Base-by-base conservation (phyloP, 2,888 invertebrate genomes). In the Cybosia mesomella region DNA sequence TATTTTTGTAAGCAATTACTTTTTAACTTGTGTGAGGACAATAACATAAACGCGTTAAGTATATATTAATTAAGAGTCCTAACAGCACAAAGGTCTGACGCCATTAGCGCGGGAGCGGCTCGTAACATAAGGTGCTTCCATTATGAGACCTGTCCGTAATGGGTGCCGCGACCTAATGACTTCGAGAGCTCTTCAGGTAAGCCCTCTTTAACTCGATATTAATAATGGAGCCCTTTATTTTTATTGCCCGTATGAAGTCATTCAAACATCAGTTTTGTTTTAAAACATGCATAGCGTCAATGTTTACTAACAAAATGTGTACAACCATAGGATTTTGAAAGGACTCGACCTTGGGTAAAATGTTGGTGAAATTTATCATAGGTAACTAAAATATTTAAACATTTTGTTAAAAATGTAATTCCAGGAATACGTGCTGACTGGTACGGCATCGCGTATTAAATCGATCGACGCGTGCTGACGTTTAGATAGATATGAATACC, bases 121-220 rank as follows among this genome's bases (percentile, higher is more conserved):
- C 79, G 86, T 86, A 87, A 88, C 88, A 87, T 85, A 87, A 88
- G 87, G 87, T 83, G 85, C 83, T 82, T 85, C 87, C 85, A 91
- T 91, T 90, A 91, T 85, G 85, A 83, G 84, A 76, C 73, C 76
- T 85, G 85, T 84, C 85, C 84, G 83, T 89, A 87, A 89, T 87
- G 85, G 88, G 82, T 79, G 81, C 81, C 84, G 81, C 86, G 83
- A 83, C 85, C 86, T 89, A 90, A 91, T 87, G 85, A 84, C 85
- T 83, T 83, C 81, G 83, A 86, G 88, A 84, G 87, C 88, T 83
- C 86, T 87, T 81, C 87, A 89, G 87, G 87, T 87, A 88, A 87
- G 84, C 82, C 85, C 86, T 85, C 85, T 87, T 88, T 87, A 88
- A 87, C 85, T 87, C 82, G 81, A 87, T 89, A 89, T 88, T 89